Evolutionary conservation across 2,113 vertebrate genomes (phyloP).

Genomic region (Pelecanus crispus): DNA sequence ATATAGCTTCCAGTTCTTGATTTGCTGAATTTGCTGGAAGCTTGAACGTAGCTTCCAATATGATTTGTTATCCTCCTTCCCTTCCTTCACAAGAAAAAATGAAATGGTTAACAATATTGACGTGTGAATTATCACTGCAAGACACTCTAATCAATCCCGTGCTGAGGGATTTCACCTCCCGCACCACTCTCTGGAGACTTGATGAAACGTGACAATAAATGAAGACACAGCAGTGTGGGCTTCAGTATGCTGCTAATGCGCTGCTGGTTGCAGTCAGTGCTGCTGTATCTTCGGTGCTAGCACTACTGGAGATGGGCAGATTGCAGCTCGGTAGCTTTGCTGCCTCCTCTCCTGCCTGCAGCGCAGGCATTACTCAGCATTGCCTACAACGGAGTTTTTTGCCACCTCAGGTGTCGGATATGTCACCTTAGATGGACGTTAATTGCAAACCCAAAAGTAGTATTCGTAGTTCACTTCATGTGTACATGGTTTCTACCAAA

Average conservation of each 20-base stretch:
- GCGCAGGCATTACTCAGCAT: neutral
- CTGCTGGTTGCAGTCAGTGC: neutral
- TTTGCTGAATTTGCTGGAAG: neutral
- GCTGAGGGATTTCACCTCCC: neutral
- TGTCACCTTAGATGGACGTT: neutral
- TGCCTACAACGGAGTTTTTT: neutral
- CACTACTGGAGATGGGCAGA: neutral
- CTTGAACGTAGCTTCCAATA: neutral
- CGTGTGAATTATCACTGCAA: neutral
- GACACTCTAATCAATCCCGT: neutral
- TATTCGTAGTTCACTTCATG: accelerated
- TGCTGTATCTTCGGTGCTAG: neutral
- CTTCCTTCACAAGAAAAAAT: neutral
- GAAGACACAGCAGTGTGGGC: neutral
- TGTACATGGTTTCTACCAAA: neutral
- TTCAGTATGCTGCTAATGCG: neutral
- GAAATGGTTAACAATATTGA: constrained; percentile 44
- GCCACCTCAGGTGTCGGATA: neutral
- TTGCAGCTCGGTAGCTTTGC: neutral
- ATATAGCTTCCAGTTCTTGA: neutral
- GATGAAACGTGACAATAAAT: neutral
- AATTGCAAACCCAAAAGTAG: accelerated
- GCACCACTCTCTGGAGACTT: neutral
- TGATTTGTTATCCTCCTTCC: neutral
- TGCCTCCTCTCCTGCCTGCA: neutral